Evolutionary conservation across 2,888 invertebrate species (phyloP).

Genomic region (Mycalesis mineus): DNA sequence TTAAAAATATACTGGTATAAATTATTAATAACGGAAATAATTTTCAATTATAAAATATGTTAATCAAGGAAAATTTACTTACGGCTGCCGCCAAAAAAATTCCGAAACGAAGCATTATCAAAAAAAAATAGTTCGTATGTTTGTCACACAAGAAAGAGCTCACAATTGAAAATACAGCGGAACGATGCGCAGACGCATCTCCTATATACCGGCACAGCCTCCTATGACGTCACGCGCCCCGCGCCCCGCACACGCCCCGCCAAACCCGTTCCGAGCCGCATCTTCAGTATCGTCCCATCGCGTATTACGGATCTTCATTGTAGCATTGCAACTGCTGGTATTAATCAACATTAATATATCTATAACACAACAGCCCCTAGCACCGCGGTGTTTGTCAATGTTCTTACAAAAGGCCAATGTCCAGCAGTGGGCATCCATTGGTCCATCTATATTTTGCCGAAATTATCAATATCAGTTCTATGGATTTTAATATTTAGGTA

Average conservation of each 20-base stretch:
- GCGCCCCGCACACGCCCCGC: slow-evolving; percentile 29
- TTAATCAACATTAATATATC: no score
- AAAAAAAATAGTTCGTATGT: slow-evolving; percentile 15
- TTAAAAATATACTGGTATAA: no score
- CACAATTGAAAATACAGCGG: slow-evolving; percentile 52
- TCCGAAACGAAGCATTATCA: slow-evolving; percentile 55
- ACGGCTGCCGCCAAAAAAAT: slow-evolving; percentile 53
- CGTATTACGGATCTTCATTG: not conserved
- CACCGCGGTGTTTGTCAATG: no score
- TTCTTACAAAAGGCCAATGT: no score
- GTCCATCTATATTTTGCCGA: no score
- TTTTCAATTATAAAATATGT: not conserved
- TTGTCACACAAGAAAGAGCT: slow-evolving; percentile 46
- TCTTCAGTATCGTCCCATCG: slow-evolving; percentile 50
- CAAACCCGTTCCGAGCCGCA: slow-evolving; percentile 56
- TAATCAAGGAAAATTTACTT: slow-evolving; percentile 36
- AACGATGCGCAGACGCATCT: slow-evolving; percentile 55
- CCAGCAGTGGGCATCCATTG: no score
- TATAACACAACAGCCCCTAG: no score
- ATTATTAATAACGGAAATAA: no score
- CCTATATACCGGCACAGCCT: slow-evolving; percentile 68
- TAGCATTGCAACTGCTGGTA: not conserved
- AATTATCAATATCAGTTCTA: no score
- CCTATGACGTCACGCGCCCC: slow-evolving; percentile 60
- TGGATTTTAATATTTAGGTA: no score